Evolutionary conservation across 2,888 invertebrate species (phyloP), one percentile per base, ranked within the genome.

Genomic region (Cryptocephalus moraei): DNA sequence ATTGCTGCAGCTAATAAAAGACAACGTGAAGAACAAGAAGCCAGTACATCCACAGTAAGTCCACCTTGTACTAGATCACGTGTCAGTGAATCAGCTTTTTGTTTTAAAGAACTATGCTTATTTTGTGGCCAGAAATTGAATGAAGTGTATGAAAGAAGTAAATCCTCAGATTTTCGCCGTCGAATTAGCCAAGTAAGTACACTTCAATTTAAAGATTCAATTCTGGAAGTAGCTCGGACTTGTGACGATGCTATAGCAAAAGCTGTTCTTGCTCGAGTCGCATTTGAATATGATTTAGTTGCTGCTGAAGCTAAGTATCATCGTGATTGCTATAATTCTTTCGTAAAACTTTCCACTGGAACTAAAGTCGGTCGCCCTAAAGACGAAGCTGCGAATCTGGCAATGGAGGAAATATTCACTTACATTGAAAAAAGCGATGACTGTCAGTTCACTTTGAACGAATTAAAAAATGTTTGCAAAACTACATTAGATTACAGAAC

Each of bases 61-160:
- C 59, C 61, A 52, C 58, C 59, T 59, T 58, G 56, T 49, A 51
- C 52, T 42, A 62, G 58, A 58, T 39, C 50, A 50, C 59, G 60
- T 43, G 13, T 49, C 9, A 62, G 56, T 59, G 60, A 60, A 52
- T 61, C 59, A 53, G 53, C 44, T 56, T 62, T 62, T 60, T 59
- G 56, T 60, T 62, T 57, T 51, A 55, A 57, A 58, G 48, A 60
- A 47, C 46, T 11, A 44, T 60, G 58, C 47, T 54, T 59, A 59
- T 66, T 67, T 66, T 66, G 67, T 60, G 62, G 64, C 54, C 43
- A 67, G 53, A 53, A 54, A 52, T 60, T 59, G 59, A 53, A 63
- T 62, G 62, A 63, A 57, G 53, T 54, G 50, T 50, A 51, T 59
- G 63, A 66, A 50, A 62, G 50, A 62, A 48, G 50, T 65, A 63